Base-by-base conservation (phyloP, 2,888 invertebrate species). In the Rhodophaea formosa region DNA sequence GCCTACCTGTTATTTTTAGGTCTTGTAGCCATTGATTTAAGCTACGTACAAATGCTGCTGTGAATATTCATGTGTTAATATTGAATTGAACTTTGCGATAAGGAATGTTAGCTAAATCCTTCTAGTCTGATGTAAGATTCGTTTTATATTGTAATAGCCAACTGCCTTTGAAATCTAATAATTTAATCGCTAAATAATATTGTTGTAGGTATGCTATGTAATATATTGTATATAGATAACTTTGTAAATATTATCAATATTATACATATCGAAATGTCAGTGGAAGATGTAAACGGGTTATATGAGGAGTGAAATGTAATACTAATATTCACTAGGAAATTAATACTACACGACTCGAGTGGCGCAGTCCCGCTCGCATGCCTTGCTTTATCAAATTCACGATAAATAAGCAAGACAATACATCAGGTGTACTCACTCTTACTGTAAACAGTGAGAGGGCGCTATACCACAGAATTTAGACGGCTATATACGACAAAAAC, bases 191-290 rank as follows among this genome's bases (percentile, higher is more conserved):
- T 53, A 30, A 15, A 8, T 15, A 6, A 43, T 23, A 53, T 53
- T 43, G n/a, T 55, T 7, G n/a, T n/a, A n/a, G n/a, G n/a, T 55
- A 35, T 32, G 5, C 16, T 45, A 17, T 55, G 32, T 55, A 45
- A 45, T 46, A 44, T 55, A 32, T 46, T 55, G 54, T 55, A 45
- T 8, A 55, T 55, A 45, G 8, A 29, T 8, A 35, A 35, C 15
- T 12, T 8, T 55, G 54, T 55, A 55, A 55, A 55, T 55, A 55
- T 44, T 43, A 35, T 23, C 39, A 23, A 16, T 30, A 44, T 44
- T 30, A 46, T 35, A 55, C 54, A 45, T 55, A 54, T 54, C 45
- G 32, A 42, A 17, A 23, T 52, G 39, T 52, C 14, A 52, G n/a
- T n/a, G n/a, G n/a, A n/a, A n/a, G n/a, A n/a, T n/a, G n/a, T n/a